Evolutionary conservation across 2,888 invertebrate genomes (phyloP), one percentile per base, ranked within the genome.

Genomic region (Brachyptera putata): DNA sequence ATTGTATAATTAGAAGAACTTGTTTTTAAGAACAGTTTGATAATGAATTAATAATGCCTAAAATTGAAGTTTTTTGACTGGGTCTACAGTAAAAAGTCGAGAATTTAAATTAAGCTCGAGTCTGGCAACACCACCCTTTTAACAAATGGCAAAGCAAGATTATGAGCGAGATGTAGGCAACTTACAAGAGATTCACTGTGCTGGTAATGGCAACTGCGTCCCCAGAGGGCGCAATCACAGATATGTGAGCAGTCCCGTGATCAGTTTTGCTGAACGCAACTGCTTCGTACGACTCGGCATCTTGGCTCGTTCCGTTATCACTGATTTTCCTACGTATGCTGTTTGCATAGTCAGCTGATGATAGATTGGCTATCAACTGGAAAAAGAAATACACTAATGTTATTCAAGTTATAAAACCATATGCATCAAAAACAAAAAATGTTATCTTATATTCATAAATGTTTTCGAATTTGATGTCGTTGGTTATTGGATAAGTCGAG

Each of bases 141-240:
- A n/a, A 39, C 7, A 7, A 5, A 39, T 39, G 39, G 11, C 39
- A n/a, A 39, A 39, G n/a, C n/a, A n/a, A n/a, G n/a, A n/a, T n/a
- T n/a, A 30, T 30, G 30, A 30, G 7, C 30, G 30, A 7, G 30
- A 7, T 5, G 30, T 39, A 4, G 13, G 25, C 21, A 56, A 69
- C 78, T 75, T 70, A 83, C 83, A 76, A 75, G 34, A 74, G 82
- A 75, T 95, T 95, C n/a, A 95, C 82, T 1, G 96, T 92, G 66
- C 93, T 91, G 1, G 97, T 97, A 0, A 89, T 85, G 0, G 95
- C 87, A 1, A 97, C 93, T 0, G 95, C 97, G 71, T 95, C 93
- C 0, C 97, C 95, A 71, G 92, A 87, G 2, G 82, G 80, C 1
- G 86, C 89, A 21, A 96, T 73, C 41, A 95, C 84, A 0, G 91